Base-by-base conservation (phyloP, 2,888 invertebrate species). In the Gymnoscelis rufifasciata region DNA sequence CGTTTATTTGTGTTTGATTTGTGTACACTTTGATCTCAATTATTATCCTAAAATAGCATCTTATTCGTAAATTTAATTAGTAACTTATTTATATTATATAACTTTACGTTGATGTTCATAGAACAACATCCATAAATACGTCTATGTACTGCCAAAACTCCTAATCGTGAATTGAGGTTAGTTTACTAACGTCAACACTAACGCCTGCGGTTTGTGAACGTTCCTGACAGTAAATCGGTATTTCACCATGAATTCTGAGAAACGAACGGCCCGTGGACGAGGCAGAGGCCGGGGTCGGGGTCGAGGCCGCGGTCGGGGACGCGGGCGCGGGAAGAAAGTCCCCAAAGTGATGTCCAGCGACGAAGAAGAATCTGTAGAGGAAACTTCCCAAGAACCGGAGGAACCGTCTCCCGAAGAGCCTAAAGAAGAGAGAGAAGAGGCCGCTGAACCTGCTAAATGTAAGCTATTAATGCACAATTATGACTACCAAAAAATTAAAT, bases 231-330 rank as follows among this genome's bases (percentile, higher is more conserved):
- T 38, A 19, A 35, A 45, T 29, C 45, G 44, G 24, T 41, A 14
- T 40, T 38, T 37, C 54, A 56, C 39, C 40, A 89, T 89, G 89
- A 89, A 89, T 61, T 75, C 74, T 63, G 89, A 89, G 56, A 90
- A 92, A 68, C 90, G 92, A 66, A 91, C 92, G 66, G 78, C 90
- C 29, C 91, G 94, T 43, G 94, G 94, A 12, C 87, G 95, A 62
- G 93, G 94, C 37, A 90, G 94, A 24, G 94, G 95, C n/a, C 89
- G 94, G 26, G 94, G 94, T 14, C 91, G 95, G 24, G 94, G 94
- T 41, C 89, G 95, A 52, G 93, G 94, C 27, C 83, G 93, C 38
- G 93, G 93, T n/a, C 74, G 92, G 46, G 91, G 92, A 7, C 89
- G 93, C 47, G 93, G 93, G 24, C 84, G 93, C 54, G 92, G 93